Base-by-base conservation (phyloP, 2,888 invertebrate species). In the Drosophila melanocephala region DNA sequence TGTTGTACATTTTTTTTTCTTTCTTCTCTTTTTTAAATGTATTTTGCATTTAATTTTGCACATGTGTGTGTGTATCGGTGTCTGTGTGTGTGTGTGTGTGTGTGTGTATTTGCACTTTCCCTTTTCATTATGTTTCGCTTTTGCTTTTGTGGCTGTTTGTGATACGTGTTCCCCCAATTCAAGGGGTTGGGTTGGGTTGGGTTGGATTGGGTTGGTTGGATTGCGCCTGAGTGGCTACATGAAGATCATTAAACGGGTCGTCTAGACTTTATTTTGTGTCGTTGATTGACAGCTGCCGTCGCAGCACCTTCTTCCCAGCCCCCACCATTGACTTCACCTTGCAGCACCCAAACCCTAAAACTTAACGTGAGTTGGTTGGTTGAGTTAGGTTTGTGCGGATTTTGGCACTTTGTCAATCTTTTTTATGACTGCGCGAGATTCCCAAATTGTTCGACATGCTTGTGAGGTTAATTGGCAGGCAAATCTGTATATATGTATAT, bases 201-300 rank as follows among this genome's bases (percentile, higher is more conserved):
- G 33, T 12, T 33, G 35, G 5, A 5, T 37, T 33, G 50, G 59
- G 30, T 16, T 44, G 14, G 19, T 47, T 67, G 44, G 14, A 19
- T 32, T 67, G 32, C 5, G 37, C 7, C n/a, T 57, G 47, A 53
- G 51, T 44, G 50, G 32, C 28, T 66, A 51, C 50, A 72, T 72
- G 79, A 72, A 70, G 76, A 84, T 82, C 84, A 87, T 87, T 85
- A 85, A 87, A 80, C 83, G 72, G 62, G 59, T 71, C 71, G 83
- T 84, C 83, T 84, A 84, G 83, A 84, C 83, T 82, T 72, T 72
- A 79, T 76, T 81, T 67, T 72, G 70, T 70, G 70, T 51, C 76
- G 71, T 72, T 84, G 84, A 84, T 83, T 85, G 85, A 83, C 83
- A 84, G 80, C 75, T 76, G 62, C 59, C 64, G 39, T 12, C 33